These are phyloP conservation scores for Buceros bicornis DNA, from an alignment of 2,797 vertebrate species.

Conservation along the genomic window DNA sequence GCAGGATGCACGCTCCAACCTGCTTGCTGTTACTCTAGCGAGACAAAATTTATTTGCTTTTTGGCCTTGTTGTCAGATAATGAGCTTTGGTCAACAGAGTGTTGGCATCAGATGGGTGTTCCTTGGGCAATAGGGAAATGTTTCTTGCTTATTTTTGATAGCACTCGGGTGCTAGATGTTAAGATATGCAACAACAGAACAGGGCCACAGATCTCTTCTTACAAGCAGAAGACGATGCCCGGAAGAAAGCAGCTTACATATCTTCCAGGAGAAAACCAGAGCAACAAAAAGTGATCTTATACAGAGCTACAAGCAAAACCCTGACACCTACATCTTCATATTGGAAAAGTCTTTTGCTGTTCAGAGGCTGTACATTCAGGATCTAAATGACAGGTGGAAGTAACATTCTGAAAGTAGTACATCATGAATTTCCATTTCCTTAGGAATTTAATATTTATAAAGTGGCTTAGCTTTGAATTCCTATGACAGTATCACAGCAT, in stretches of 20 bases:
- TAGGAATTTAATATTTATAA: conserved; percentile 55
- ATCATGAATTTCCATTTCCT: conserved; percentile 44
- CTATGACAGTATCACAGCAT: conserved; percentile 32
- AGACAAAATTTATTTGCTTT: not conserved
- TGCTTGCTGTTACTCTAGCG: not conserved
- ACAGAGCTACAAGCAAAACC: not conserved
- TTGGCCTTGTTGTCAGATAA: not conserved
- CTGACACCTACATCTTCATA: not conserved
- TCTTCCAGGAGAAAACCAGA: not conserved
- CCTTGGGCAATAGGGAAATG: not conserved
- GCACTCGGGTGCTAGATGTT: not conserved
- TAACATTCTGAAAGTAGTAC: conserved; percentile 12
- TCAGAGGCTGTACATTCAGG: not conserved
- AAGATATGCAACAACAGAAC: not conserved
- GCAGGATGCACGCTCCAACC: not conserved
- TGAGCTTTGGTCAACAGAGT: not conserved
- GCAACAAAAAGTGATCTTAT: not conserved
- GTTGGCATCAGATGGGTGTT: not conserved
- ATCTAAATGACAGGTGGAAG: conserved; percentile 50
- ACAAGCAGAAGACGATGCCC: not conserved
- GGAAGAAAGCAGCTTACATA: not conserved
- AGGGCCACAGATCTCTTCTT: not conserved
- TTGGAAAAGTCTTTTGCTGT: conserved; percentile 8
- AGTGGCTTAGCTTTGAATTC: conserved; percentile 53
- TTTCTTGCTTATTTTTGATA: not conserved